A percentile compares a stretch with the other conserved stretches of the same genome.
Evolutionary conservation across 2,113 vertebrate genomes (phyloP).

Genomic region (Oncorhynchus kisutch): DNA sequence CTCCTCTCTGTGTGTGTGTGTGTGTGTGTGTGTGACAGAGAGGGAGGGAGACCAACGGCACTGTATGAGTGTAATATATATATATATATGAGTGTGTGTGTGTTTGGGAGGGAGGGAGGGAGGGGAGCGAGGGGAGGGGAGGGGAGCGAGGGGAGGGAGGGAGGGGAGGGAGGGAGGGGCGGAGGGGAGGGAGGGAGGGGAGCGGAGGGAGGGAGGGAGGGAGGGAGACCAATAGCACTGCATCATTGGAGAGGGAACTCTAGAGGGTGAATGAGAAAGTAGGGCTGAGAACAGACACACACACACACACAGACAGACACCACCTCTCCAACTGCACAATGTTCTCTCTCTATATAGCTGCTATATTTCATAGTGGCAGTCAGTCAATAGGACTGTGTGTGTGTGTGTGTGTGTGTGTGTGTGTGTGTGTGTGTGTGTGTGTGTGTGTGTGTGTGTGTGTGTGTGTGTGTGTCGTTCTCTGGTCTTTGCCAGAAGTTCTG

Average conservation of each 20-base stretch:
- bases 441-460: not conserved
- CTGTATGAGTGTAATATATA: not conserved
- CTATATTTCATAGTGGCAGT: not conserved
- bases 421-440: not conserved
- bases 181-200: too few relatives aligned
- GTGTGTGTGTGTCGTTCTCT: not conserved
- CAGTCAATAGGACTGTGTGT: not conserved
- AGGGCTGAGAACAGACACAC: slow-evolving; percentile 5
- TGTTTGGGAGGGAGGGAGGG: too few relatives aligned
- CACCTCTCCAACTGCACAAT: not conserved
- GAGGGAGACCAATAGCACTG: slow-evolving; percentile 16
- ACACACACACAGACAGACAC: too few relatives aligned
- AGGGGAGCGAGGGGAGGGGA: too few relatives aligned
- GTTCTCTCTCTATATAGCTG: not conserved
- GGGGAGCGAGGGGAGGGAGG: too few relatives aligned
- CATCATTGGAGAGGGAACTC: slow-evolving; percentile 19
- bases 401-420: too few relatives aligned
- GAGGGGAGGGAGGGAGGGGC: too few relatives aligned
- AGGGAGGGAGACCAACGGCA: too few relatives aligned
- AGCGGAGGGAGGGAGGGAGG: too few relatives aligned
- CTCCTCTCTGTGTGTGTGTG: not conserved
- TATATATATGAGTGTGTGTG: not conserved
- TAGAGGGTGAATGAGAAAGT: slow-evolving; percentile 30
- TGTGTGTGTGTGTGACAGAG: not conserved
- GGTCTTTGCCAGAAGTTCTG: not conserved